These are phyloP conservation scores for Pterobdella sp. DNA, from an alignment of 2,888 invertebrate species.

Conservation along the genomic window DNA sequence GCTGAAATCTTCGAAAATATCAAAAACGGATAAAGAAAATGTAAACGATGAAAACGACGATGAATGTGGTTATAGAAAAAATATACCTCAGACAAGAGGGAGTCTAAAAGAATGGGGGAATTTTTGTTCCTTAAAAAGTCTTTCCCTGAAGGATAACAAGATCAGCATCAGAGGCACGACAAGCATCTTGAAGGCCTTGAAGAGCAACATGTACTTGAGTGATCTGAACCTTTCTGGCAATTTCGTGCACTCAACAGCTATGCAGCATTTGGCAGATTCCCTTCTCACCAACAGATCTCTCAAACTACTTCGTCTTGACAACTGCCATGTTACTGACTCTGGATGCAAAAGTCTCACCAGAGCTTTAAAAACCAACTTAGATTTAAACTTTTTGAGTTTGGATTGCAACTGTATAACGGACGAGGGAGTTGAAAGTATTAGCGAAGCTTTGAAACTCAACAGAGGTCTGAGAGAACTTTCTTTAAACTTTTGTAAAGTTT, in stretches of 20 bases:
- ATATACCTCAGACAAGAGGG: neutral
- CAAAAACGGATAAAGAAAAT: neutral
- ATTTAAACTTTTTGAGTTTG: conserved; percentile 14
- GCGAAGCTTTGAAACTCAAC: conserved; percentile 20
- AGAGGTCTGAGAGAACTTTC: conserved; percentile 24
- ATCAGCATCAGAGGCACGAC: neutral
- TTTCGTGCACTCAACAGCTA: neutral
- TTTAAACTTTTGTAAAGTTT: conserved; percentile 19
- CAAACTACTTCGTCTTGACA: conserved; percentile 9
- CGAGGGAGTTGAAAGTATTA: neutral
- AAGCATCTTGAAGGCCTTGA: neutral
- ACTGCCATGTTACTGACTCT: conserved; percentile 12
- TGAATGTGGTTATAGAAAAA: neutral
- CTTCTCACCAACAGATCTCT: conserved; percentile 23
- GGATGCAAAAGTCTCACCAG: conserved; percentile 9
- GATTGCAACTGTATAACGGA: conserved; percentile 22
- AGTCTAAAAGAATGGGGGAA: neutral
- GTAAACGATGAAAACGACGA: neutral
- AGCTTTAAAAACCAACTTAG: conserved; percentile 17
- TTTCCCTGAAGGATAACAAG: conserved; percentile 15
- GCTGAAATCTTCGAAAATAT: neutral
- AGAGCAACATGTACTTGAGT: neutral
- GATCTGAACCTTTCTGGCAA: conserved; percentile 23
- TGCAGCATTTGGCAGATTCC: neutral
- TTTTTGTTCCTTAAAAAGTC: conserved; percentile 13